Base-by-base conservation (phyloP, 2,113 vertebrate genomes). In the Clarias macrocephalus region DNA sequence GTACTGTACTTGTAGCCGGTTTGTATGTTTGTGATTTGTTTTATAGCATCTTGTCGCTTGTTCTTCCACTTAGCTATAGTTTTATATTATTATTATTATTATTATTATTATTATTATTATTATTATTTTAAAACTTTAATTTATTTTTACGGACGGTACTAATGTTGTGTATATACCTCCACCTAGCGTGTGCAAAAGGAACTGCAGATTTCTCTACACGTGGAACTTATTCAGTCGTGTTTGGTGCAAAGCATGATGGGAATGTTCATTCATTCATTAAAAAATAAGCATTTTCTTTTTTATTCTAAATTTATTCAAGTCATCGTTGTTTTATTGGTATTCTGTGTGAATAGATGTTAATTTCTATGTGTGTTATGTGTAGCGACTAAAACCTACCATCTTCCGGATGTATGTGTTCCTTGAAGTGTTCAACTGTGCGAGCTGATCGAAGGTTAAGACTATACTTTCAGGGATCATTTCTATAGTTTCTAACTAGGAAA, bases 401-500 rank as follows among this genome's bases (percentile, higher is more conserved):
- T 75, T 48, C 6, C 2, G 12, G 30, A 60, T 60, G 21, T 75
- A 23, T 75, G 63, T 73, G 2, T 9, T 42, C 5, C 3, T 37
- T 16, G 66, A 84, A 59, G 83, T 1, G 19, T 0, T 42, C 0
- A 2, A 59, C 11, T 73, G 83, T 15, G 1, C 8, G 21, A n/a
- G 1, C 0, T 0, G 0, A 0, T 0, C 0, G 0, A 0, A 3
- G 0, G 19, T 59, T 37, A 93, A 92, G 92, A 94, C 93, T 93
- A 93, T 94, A 94, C 94, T 94, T 94, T 94, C 93, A 95, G 93
- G 93, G 92, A 94, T 94, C 91, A 93, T 94, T 93, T 94, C 91
- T 95, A 93, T 93, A 95, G 93, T 93, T 56, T 0, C 0, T 88
- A 0, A 93, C 90, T 93, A 76, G 91, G 93, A 92, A 93, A 92